Evolutionary conservation across 2,797 vertebrate species (phyloP), one percentile per base, ranked within the genome.

Genomic region (Hyperoplus lanceolatus): DNA sequence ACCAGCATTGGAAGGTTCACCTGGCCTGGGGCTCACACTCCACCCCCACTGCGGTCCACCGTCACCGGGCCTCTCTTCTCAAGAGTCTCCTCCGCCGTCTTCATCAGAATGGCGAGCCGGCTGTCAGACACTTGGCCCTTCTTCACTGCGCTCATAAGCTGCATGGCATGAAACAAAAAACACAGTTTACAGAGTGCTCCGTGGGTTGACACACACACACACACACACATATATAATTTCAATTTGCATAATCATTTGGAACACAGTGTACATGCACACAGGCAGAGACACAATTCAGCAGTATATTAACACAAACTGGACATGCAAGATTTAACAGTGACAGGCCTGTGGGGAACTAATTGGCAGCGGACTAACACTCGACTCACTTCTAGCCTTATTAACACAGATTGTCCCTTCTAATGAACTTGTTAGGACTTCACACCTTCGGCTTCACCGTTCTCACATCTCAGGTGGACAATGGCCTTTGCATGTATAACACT

Each of bases 141-240:
- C 90, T 98, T 97, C 84, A 99, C 95, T 0, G 98, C 98, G 3
- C 96, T 99, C 98, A 99, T 99, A 74, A 99, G 96, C 98, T 99
- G 80, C n/a, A 74, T 82, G 56, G 81, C 59, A 53, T 56, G 67
- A 38, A 4, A 54, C 48, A 70, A 67, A 79, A 56, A 36, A 69
- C 12, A 41, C 0, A 43, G 11, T 48, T 11, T 0, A n/a, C 7
- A 18, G 60, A 4, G 29, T 29, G 29, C 29, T 29, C 29, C 29
- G 29, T 29, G 29, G 29, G 29, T 29, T 29, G 29, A 29, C 29
- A 29, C 29, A 29, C 2, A 29, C 29, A 29, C 21, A 21, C 21
- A 21, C 21, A 21, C 29, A 29, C 29, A 29, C 29, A 29, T 3
- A 29, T 29, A 29, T 29, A 29, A 29, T 29, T 29, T 29, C 29